Evolutionary conservation across 2,888 invertebrate genomes (phyloP).

Genomic region (Spialia ferax): DNA sequence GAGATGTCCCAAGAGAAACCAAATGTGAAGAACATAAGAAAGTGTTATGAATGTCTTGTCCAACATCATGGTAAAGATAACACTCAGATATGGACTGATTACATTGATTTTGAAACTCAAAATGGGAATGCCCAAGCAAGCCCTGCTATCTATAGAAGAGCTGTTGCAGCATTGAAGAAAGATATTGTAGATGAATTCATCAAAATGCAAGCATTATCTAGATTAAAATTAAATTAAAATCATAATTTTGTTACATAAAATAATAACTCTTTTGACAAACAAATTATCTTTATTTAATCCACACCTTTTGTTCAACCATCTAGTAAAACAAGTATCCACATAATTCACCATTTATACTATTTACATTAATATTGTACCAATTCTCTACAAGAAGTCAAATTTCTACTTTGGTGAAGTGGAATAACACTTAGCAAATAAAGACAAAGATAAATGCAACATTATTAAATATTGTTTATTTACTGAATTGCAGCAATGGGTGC

Average conservation of each 20-base stretch:
- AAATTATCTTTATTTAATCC: slow-evolving; percentile 81
- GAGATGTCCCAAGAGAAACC: slow-evolving; percentile 77
- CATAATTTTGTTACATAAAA: slow-evolving; percentile 37
- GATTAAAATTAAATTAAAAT: slow-evolving; percentile 58
- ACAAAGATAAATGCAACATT: slow-evolving; percentile 75
- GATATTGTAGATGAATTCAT: slow-evolving; percentile 84
- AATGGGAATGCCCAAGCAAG: slow-evolving; percentile 86
- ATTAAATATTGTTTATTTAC: slow-evolving; percentile 59
- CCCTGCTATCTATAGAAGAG: slow-evolving; percentile 87
- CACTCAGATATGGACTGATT: slow-evolving; percentile 91
- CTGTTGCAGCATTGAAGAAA: slow-evolving; percentile 86
- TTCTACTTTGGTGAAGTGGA: slow-evolving; percentile 81
- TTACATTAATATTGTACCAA: slow-evolving; percentile 72
- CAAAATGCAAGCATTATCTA: slow-evolving; percentile 81
- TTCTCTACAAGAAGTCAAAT: slow-evolving; percentile 63
- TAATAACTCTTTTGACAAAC: slow-evolving; percentile 60
- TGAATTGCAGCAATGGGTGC: slow-evolving; percentile 78
- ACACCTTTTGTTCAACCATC: slow-evolving; percentile 75
- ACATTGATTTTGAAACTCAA: slow-evolving; percentile 89
- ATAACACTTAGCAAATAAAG: slow-evolving; percentile 84
- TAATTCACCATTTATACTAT: slow-evolving; percentile 80
- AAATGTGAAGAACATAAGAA: slow-evolving; percentile 82
- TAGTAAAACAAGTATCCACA: slow-evolving; percentile 79
- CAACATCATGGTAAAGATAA: slow-evolving; percentile 89
- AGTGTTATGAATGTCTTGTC: slow-evolving; percentile 88